Percentiles rank a stretch among this genome's conserved stretches.
These are phyloP conservation scores for Ciconia boyciana DNA, from an alignment of 2,113 vertebrate genomes.

Conservation along the genomic window DNA sequence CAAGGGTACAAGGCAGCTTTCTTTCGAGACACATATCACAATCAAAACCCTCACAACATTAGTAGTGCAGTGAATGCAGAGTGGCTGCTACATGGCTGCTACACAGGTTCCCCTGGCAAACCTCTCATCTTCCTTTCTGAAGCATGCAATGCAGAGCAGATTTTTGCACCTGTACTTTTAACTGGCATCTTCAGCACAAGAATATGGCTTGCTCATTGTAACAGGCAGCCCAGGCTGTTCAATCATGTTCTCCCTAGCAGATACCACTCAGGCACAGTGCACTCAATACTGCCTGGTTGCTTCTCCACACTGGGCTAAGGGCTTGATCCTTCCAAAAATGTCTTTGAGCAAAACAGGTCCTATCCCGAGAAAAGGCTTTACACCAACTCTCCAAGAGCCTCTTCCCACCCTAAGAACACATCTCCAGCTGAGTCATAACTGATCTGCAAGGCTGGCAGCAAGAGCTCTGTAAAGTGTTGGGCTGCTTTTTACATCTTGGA, in stretches of 20 bases:
- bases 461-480: background rate
- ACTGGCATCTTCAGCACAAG: background rate
- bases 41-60: background rate
- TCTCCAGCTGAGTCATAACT: background rate
- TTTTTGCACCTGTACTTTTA: background rate
- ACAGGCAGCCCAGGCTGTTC: background rate
- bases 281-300: background rate
- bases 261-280: background rate
- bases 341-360: background rate
- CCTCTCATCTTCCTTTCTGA: background rate
- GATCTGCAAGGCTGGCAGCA: background rate
- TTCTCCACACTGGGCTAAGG: background rate
- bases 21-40: background rate
- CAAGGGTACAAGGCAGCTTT: background rate
- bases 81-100: background rate
- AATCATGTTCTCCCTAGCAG: background rate
- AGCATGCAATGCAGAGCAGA: background rate
- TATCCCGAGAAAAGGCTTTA: background rate
- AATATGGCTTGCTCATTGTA: accelerated
- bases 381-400: background rate
- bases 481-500: background rate
- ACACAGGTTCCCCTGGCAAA: background rate
- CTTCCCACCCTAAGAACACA: background rate
- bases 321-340: background rate
- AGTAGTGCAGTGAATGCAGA: background rate